A percentile compares a stretch with the other conserved stretches of the same genome.
Evolutionary conservation across 1,140 invertebrate species (phyloP).

Genomic region (Sinonovacula constricta): DNA sequence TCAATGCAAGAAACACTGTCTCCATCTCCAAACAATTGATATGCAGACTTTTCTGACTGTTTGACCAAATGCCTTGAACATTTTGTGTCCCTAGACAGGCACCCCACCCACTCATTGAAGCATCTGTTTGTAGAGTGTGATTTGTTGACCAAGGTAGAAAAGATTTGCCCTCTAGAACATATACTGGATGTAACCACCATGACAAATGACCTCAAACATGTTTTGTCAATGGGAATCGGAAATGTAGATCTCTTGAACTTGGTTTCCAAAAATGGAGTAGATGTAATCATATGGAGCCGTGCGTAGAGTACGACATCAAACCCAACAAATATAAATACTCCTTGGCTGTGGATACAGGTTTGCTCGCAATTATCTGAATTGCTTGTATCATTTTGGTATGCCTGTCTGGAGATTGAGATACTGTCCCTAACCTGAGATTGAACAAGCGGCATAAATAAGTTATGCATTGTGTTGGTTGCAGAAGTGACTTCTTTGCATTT

Average conservation of each 20-base stretch:
- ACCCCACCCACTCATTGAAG: not conserved
- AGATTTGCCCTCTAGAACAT: conserved; percentile 10
- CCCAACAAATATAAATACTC: too few species aligned
- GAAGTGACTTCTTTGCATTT: too few species aligned
- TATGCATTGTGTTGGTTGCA: not conserved
- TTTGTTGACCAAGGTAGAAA: not conserved
- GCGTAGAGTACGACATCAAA: too few species aligned
- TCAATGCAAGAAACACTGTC: not conserved
- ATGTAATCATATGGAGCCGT: conserved; percentile 25
- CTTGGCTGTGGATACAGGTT: too few species aligned
- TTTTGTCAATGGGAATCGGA: not conserved
- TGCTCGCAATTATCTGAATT: too few species aligned
- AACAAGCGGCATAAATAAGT: conserved; percentile 12
- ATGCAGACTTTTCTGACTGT: not conserved
- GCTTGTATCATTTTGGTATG: too few species aligned
- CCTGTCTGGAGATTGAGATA: too few species aligned
- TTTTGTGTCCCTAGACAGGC: not conserved
- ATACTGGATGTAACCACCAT: conserved; percentile 30
- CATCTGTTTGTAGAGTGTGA: not conserved
- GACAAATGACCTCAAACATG: not conserved
- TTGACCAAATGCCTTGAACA: not conserved
- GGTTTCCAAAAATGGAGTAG: conserved; percentile 18
- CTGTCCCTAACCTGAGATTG: not conserved
- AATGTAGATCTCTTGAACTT: not conserved
- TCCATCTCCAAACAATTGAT: not conserved